phyloP scores from a whole-genome alignment of 1,140 invertebrate genomes.

The Zaprionus capensis region DNA sequence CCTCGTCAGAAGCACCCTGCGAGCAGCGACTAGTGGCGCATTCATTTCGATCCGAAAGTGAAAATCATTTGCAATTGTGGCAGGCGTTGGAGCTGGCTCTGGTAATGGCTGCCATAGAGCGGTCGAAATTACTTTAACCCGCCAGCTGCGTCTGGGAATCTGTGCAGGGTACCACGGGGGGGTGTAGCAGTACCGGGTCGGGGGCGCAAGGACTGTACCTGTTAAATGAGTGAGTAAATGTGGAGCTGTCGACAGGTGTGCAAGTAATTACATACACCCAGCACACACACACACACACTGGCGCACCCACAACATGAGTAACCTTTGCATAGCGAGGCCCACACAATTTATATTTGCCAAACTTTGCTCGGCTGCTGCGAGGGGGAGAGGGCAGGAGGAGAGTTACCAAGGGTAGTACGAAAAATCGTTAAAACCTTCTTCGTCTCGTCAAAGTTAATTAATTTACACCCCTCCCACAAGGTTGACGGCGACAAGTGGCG shows the following conservation, averaged over 20 bases:
- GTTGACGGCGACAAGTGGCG: constrained; percentile 50
- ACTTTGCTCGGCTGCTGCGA: constrained; percentile 49
- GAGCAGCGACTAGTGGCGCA: constrained; percentile 61
- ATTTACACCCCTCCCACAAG: constrained; percentile 57
- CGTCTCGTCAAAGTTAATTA: constrained; percentile 80
- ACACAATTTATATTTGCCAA: constrained; percentile 81
- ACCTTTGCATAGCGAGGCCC: constrained; percentile 63
- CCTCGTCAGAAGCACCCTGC: not conserved
- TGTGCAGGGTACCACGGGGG: not conserved
- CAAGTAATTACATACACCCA: constrained; percentile 80
- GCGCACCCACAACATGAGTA: constrained; percentile 25
- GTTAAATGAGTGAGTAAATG: constrained; percentile 81
- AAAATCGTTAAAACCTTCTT: constrained; percentile 78
- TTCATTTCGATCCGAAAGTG: constrained; percentile 81
- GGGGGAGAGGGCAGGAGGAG: constrained; percentile 17
- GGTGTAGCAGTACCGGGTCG: not conserved
- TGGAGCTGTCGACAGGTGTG: constrained; percentile 81
- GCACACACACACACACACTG: constrained; percentile 64
- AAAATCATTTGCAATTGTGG: constrained; percentile 83
- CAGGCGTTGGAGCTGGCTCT: constrained; percentile 56
- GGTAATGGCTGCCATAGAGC: constrained; percentile 71
- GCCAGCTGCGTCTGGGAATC: constrained; percentile 37
- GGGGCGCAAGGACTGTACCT: constrained; percentile 20
- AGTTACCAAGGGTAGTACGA: constrained; percentile 19
- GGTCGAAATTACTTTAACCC: constrained; percentile 79